Evolutionary conservation across 2,113 vertebrate genomes (phyloP), one percentile per base, ranked within the genome.

Genomic region (Plectropomus leopardus): DNA sequence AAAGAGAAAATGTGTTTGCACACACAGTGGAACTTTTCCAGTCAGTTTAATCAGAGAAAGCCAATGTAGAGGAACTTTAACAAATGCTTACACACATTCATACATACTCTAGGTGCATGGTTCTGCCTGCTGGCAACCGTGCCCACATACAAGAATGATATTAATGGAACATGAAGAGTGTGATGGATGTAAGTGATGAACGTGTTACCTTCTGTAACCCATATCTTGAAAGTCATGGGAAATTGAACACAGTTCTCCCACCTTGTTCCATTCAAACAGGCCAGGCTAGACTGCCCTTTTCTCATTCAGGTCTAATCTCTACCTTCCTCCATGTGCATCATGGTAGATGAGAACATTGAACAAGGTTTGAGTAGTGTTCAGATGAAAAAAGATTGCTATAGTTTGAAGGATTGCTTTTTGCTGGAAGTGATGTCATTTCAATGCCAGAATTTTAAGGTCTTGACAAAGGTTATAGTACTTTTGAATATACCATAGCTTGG

Each of bases 201-300:
- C 8, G 30, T 30, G 30, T 53, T 26, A 24, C 72, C 75, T 70
- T 61, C 54, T 59, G 32, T 54, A 60, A 72, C 61, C 32, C 73
- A 54, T 61, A 50, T 80, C 66, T 79, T 36, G 44, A 78, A 85
- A 79, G 78, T 77, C 72, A 83, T 23, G 28, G 85, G 72, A 89
- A 77, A 91, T 80, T 86, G 85, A 82, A 87, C 74, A 78, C 60
- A 24, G 75, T 71, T 40, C 2, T 8, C 44, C 13, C 13, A 7
- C 63, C 80, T 78, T 82, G 78, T 75, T 86, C 76, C 78, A 85
- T 87, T 59, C 66, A 36, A 54, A 34, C 54, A 68, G 84, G 84
- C 77, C 86, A 81, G 67, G 76, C 80, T 65, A 53, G 2, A 10
- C 60, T 61, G 84, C 61, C 73, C 86, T 44, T 34, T 19, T 4